Percentiles rank a stretch among this genome's conserved stretches.
Evolutionary conservation across 2,797 vertebrate genomes (phyloP).

Genomic region (Percopsis omiscomaycus): DNA sequence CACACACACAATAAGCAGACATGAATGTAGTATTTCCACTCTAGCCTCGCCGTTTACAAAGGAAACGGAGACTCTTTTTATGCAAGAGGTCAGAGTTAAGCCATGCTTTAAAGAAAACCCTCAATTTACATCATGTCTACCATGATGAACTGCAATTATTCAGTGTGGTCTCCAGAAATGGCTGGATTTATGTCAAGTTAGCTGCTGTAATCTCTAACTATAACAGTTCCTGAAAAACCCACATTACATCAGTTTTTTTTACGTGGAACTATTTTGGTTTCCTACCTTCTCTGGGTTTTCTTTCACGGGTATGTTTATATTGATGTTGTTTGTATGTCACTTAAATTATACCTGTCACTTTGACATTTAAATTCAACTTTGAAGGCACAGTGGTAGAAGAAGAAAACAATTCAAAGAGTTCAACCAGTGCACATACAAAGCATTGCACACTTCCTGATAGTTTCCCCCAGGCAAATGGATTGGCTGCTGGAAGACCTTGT

Average conservation of each 20-base stretch:
- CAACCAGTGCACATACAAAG: too few relatives aligned
- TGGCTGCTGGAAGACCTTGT: too few relatives aligned
- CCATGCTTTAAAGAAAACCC: conserved; percentile 48
- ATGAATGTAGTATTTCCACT: conserved; percentile 28
- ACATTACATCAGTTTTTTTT: conserved; percentile 62
- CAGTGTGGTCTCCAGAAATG: conserved; percentile 61
- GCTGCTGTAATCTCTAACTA: conserved; percentile 42
- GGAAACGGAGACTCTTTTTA: conserved; percentile 31
- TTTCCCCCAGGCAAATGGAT: too few relatives aligned
- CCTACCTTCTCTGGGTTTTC: conserved; percentile 15
- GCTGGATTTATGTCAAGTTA: conserved; percentile 46
- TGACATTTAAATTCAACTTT: too few relatives aligned
- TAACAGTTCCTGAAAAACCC: conserved; percentile 28
- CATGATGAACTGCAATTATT: conserved; percentile 58
- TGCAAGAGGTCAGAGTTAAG: conserved; percentile 22
- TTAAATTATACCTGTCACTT: too few relatives aligned
- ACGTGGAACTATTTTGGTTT: conserved; percentile 43
- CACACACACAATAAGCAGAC: conserved; percentile 28
- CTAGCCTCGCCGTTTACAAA: conserved; percentile 37
- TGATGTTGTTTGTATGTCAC: too few relatives aligned
- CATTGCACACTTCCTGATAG: too few relatives aligned
- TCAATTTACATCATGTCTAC: conserved; percentile 49
- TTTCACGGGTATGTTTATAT: too few relatives aligned
- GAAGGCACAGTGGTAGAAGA: too few relatives aligned
- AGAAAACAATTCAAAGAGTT: too few relatives aligned